Evolutionary conservation across 2,113 vertebrate genomes (phyloP).

Genomic region (Prionailurus viverrinus): DNA sequence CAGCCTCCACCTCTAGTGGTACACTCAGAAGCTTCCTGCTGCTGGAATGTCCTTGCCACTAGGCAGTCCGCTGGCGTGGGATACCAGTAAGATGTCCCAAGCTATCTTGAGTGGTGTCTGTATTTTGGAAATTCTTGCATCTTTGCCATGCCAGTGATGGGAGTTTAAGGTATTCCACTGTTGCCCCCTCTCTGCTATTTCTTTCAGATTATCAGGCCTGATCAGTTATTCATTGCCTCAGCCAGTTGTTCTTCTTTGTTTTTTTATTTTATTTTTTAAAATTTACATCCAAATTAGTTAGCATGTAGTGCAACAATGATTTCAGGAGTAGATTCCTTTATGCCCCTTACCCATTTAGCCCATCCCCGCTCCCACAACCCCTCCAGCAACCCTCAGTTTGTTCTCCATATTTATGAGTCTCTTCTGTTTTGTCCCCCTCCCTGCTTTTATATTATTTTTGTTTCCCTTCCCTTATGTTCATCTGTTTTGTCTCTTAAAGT

Average conservation of each 20-base stretch:
- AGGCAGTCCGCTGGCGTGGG: not conserved
- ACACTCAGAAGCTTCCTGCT: not conserved
- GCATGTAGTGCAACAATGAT: no score
- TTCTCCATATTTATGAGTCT: no score
- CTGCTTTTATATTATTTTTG: no score
- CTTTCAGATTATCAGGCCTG: not conserved
- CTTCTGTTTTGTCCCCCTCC: no score
- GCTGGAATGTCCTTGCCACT: not conserved
- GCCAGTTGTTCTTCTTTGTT: not conserved
- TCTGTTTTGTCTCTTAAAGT: no score
- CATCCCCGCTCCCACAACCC: no score
- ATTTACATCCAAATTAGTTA: no score
- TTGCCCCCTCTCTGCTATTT: not conserved
- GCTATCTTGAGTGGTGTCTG: not conserved
- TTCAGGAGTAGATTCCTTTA: no score
- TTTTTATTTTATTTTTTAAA: no score
- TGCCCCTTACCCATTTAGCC: no score
- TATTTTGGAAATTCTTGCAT: not conserved
- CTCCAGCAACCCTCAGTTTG: no score
- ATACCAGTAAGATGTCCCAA: not conserved
- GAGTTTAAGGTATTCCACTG: not conserved
- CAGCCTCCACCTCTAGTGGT: not conserved
- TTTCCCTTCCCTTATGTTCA: no score
- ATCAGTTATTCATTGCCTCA: not conserved
- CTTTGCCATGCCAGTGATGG: not conserved